phyloP scores from a whole-genome alignment of 2,113 vertebrate genomes.

The Oophaga pumilio region DNA sequence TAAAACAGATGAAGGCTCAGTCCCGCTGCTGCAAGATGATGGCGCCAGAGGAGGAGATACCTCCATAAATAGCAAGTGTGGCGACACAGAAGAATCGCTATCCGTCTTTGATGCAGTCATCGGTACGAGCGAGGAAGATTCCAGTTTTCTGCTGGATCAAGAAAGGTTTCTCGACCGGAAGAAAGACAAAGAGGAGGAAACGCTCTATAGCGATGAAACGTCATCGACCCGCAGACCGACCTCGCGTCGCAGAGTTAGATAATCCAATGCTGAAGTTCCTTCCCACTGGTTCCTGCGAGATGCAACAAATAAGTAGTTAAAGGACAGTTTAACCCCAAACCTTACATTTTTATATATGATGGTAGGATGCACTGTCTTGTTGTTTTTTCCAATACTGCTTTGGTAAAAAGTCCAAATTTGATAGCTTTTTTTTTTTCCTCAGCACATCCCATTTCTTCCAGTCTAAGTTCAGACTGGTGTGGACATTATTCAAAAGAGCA shows the following conservation, averaged over 20 bases:
- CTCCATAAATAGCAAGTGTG: not conserved
- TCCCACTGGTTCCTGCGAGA: too few relatives aligned
- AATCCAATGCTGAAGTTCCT: not conserved
- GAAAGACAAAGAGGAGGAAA: slow-evolving; percentile 7
- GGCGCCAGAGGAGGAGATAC: not conserved
- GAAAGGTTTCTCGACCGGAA: not conserved
- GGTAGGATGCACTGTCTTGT: not conserved
- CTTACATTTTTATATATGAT: not conserved
- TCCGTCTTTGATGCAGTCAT: not conserved
- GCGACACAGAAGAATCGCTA: not conserved
- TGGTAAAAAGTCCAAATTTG: not conserved
- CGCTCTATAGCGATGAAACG: slow-evolving; percentile 58
- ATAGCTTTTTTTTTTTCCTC: not conserved
- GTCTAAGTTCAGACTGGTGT: not conserved
- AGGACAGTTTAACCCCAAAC: not conserved
- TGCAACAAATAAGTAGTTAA: not conserved
- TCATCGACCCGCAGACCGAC: slow-evolving; percentile 65
- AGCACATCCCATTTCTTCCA: not conserved
- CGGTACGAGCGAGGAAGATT: slow-evolving; percentile 22
- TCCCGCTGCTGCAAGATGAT: not conserved
- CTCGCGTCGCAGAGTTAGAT: slow-evolving; percentile 68
- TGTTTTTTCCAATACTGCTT: not conserved
- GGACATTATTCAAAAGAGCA: not conserved
- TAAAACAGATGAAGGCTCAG: not conserved
- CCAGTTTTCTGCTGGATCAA: slow-evolving; percentile 13